Conservation (phyloP, 1,140 invertebrate genomes). For the Cydia strobilella region DNA sequence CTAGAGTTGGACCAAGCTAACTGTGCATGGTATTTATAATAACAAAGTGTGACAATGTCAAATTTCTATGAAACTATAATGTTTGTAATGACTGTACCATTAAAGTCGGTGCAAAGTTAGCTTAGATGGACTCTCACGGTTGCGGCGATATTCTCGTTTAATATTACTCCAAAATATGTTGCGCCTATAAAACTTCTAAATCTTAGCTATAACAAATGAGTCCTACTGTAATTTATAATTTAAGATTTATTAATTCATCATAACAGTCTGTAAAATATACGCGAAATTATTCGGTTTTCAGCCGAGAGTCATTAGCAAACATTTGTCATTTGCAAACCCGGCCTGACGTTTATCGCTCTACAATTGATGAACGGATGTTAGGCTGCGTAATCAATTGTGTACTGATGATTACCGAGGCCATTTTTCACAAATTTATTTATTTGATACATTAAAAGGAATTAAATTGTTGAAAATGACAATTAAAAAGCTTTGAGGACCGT, state of each 20-base stretch:
- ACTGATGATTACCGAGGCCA: conserved; percentile 54
- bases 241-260: conserved; percentile 44
- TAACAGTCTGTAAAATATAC: conserved; percentile 51
- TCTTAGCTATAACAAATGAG: neutral
- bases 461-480: conserved; percentile 13
- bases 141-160: too few species aligned
- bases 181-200: neutral
- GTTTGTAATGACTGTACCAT: too few species aligned
- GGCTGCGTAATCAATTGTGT: conserved; percentile 68
- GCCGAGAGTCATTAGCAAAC: conserved; percentile 67
- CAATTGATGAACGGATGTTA: conserved; percentile 71
- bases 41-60: too few species aligned
- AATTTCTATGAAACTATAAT: too few species aligned
- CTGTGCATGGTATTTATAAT: too few species aligned
- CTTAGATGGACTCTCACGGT: too few species aligned
- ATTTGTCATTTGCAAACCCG: conserved; percentile 73
- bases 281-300: conserved; percentile 55
- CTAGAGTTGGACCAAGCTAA: too few species aligned
- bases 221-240: conserved; percentile 10
- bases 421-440: conserved; percentile 39
- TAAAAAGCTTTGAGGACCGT: conserved; percentile 4
- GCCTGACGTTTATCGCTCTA: conserved; percentile 69
- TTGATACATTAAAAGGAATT: conserved; percentile 25
- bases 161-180: neutral
- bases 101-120: too few species aligned